phyloP scores from a whole-genome alignment of 2,113 vertebrate genomes.

The Pelusios castaneus region DNA sequence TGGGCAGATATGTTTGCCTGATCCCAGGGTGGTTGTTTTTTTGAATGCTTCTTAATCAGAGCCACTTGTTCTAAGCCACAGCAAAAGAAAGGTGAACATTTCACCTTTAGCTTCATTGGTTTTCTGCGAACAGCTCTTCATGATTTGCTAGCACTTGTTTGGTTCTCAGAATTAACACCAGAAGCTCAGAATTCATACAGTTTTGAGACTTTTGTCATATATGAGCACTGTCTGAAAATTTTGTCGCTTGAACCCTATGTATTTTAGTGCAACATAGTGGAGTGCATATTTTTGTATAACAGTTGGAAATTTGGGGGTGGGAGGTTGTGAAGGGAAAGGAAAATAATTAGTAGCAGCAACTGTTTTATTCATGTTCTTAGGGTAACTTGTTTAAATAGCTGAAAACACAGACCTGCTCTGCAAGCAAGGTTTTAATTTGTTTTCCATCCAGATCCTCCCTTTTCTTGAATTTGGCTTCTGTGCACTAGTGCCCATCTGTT shows the following conservation, averaged over 20 bases:
- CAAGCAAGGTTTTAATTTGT: slow-evolving; percentile 66
- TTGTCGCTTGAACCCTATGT: not conserved
- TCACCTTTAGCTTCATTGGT: not conserved
- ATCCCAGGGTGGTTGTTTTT: not conserved
- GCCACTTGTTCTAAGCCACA: not conserved
- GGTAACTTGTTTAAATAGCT: slow-evolving; percentile 49
- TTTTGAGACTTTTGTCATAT: not conserved
- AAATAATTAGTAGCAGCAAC: not conserved
- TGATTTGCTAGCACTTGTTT: not conserved
- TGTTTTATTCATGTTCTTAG: slow-evolving; percentile 46
- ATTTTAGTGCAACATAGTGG: not conserved
- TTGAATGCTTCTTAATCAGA: not conserved
- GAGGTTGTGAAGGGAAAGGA: not conserved
- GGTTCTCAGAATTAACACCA: not conserved
- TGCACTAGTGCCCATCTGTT: slow-evolving; percentile 72
- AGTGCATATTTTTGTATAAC: not conserved
- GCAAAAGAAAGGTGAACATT: not conserved
- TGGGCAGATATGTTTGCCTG: not conserved
- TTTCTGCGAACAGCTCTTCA: not conserved
- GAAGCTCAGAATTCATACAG: not conserved
- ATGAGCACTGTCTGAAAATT: not conserved
- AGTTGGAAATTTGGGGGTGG: not conserved
- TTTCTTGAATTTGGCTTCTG: slow-evolving; percentile 75
- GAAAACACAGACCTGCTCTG: slow-evolving; percentile 13
- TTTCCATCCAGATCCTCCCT: slow-evolving; percentile 49